Conservation (phyloP, 2,888 invertebrate genomes). For the Halocaridina rubra region DNA sequence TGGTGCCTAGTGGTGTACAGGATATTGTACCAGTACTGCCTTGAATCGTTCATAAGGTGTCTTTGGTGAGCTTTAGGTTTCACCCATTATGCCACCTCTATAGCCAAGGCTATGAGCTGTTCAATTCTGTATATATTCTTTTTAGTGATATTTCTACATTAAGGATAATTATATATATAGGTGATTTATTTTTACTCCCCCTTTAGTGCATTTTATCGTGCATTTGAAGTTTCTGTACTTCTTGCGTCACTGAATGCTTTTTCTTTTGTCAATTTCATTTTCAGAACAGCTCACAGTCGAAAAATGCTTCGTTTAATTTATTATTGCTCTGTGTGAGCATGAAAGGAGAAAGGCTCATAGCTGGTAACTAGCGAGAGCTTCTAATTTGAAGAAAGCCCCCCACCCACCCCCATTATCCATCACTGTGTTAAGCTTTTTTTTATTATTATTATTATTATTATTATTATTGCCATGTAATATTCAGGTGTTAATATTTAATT, state of each 20-base stretch:
- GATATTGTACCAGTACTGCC: slow-evolving; percentile 13
- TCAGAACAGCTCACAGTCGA: slow-evolving; percentile 25
- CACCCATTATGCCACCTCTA: slow-evolving; percentile 36
- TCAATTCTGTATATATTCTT: slow-evolving; percentile 39
- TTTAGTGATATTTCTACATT: slow-evolving; percentile 25
- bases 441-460: too few relatives aligned
- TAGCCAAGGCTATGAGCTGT: slow-evolving; percentile 30
- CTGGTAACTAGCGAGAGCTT: not conserved
- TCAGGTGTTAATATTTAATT: too few relatives aligned
- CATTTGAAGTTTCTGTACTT: slow-evolving; percentile 31
- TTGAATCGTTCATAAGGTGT: slow-evolving; percentile 13
- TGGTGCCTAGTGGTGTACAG: slow-evolving; percentile 36
- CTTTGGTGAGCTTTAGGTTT: slow-evolving; percentile 38
- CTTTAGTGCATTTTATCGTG: slow-evolving; percentile 41
- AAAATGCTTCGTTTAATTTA: slow-evolving; percentile 1
- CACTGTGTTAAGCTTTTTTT: not conserved
- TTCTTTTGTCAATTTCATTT: not conserved
- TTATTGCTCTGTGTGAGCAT: not conserved
- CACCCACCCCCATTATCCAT: slow-evolving; percentile 4
- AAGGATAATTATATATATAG: slow-evolving; percentile 18
- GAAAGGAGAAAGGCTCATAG: not conserved
- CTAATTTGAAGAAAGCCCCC: not conserved
- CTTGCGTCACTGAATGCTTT: not conserved
- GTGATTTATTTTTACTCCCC: slow-evolving; percentile 41
- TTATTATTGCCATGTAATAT: too few relatives aligned